phyloP scores from a whole-genome alignment of 2,888 invertebrate genomes.

The Serrognathus titanus region DNA sequence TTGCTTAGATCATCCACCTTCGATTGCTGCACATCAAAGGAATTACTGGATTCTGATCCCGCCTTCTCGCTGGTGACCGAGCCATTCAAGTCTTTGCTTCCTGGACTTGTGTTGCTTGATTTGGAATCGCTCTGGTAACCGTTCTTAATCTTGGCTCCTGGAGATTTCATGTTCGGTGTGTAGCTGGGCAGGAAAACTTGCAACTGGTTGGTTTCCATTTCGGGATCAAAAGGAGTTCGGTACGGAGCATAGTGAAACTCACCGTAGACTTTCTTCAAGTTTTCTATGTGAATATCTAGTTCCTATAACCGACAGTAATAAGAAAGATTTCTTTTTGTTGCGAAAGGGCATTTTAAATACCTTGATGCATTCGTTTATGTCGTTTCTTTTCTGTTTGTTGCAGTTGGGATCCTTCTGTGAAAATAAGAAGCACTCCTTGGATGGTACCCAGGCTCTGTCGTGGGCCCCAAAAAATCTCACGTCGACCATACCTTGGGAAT shows the following conservation, averaged over 20 bases:
- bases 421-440: slow-evolving; percentile 79
- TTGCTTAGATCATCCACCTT: slow-evolving; percentile 8
- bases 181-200: slow-evolving; percentile 60
- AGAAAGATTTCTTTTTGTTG: neutral
- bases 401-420: slow-evolving; percentile 71
- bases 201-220: slow-evolving; percentile 59
- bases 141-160: neutral
- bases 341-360: slow-evolving; percentile 35
- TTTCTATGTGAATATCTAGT: slow-evolving; percentile 71
- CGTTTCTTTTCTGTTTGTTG: slow-evolving; percentile 57
- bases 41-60: neutral
- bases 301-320: slow-evolving; percentile 52
- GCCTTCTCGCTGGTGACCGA: neutral
- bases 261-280: slow-evolving; percentile 68
- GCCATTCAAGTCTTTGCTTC: neutral
- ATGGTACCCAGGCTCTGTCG: slow-evolving; percentile 87
- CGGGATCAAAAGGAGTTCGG: slow-evolving; percentile 65
- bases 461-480: slow-evolving; percentile 94
- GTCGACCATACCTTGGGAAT: slow-evolving; percentile 68
- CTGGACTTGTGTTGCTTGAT: neutral
- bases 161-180: slow-evolving; percentile 14
- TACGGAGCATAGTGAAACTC: slow-evolving; percentile 70
- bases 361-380: slow-evolving; percentile 61
- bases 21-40: neutral
- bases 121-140: neutral